Evolutionary conservation across 2,888 invertebrate genomes (phyloP).

Genomic region (Clistopyga incitator): DNA sequence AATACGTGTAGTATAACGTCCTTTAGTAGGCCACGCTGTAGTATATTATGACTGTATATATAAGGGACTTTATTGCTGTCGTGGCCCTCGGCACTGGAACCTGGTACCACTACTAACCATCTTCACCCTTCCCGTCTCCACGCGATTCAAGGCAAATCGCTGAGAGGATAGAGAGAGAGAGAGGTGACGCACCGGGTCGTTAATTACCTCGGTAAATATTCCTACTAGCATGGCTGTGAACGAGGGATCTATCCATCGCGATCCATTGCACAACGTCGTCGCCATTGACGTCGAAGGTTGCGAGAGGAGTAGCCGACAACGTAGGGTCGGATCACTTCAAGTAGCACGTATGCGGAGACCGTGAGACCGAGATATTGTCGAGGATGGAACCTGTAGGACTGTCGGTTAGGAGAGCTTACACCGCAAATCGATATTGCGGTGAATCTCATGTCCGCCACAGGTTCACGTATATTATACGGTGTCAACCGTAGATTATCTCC

Average conservation of each 20-base stretch:
- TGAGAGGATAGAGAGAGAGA: constrained; percentile 22
- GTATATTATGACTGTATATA: neutral
- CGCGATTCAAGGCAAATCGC: constrained; percentile 43
- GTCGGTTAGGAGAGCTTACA: constrained; percentile 35
- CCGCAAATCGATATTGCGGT: constrained; percentile 64
- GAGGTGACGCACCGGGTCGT: constrained; percentile 37
- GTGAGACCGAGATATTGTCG: constrained; percentile 45
- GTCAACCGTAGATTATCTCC: constrained; percentile 43
- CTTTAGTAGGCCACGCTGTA: constrained; percentile 3
- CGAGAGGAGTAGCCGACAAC: constrained; percentile 52
- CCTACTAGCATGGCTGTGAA: constrained; percentile 46
- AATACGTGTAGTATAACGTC: constrained; percentile 6
- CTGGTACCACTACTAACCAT: constrained; percentile 10
- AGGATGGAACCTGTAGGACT: constrained; percentile 36
- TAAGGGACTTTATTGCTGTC: constrained; percentile 13
- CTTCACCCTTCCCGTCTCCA: constrained; percentile 34
- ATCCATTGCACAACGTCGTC: constrained; percentile 37
- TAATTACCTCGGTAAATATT: constrained; percentile 73
- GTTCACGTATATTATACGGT: constrained; percentile 47
- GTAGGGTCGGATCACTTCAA: constrained; percentile 45
- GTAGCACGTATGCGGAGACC: constrained; percentile 36
- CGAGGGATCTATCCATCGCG: constrained; percentile 58
- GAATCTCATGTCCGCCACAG: constrained; percentile 63
- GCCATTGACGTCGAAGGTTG: constrained; percentile 43
- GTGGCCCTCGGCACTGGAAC: neutral